phyloP scores from a whole-genome alignment of 2,113 vertebrate genomes.

The Saguinus midas region DNA sequence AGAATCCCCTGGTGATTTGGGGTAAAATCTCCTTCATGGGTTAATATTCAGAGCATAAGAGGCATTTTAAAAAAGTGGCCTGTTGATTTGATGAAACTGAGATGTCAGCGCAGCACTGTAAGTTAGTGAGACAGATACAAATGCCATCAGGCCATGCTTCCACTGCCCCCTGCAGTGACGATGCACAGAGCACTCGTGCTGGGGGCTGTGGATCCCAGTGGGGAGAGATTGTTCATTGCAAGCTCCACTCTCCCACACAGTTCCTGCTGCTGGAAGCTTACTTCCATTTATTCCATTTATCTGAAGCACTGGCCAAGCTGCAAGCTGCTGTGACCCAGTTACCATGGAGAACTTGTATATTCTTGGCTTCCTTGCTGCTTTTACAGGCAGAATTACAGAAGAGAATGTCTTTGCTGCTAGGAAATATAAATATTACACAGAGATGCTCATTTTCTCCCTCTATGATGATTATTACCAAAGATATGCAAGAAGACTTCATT shows the following conservation, averaged over 20 bases:
- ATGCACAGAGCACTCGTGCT: neutral
- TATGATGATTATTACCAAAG: conserved; percentile 73
- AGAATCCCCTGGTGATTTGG: neutral
- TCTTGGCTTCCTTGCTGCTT: conserved; percentile 71
- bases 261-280: neutral
- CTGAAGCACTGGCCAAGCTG: conserved; percentile 44
- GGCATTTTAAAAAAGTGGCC: neutral
- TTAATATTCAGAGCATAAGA: neutral
- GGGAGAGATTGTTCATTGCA: neutral
- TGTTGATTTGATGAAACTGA: neutral
- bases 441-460: conserved; percentile 75
- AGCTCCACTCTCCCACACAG: neutral
- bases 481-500: conserved; percentile 73
- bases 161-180: accelerated
- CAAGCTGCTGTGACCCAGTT: conserved; percentile 75
- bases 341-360: conserved; percentile 73
- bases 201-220: neutral
- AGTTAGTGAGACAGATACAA: neutral
- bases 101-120: neutral
- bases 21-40: neutral
- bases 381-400: conserved; percentile 71
- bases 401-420: conserved; percentile 76
- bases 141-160: neutral
- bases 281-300: conserved; percentile 35
- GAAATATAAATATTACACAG: conserved; percentile 77